Conservation (phyloP, 2,797 vertebrate genomes). For the Tolypeutes matacus region DNA sequence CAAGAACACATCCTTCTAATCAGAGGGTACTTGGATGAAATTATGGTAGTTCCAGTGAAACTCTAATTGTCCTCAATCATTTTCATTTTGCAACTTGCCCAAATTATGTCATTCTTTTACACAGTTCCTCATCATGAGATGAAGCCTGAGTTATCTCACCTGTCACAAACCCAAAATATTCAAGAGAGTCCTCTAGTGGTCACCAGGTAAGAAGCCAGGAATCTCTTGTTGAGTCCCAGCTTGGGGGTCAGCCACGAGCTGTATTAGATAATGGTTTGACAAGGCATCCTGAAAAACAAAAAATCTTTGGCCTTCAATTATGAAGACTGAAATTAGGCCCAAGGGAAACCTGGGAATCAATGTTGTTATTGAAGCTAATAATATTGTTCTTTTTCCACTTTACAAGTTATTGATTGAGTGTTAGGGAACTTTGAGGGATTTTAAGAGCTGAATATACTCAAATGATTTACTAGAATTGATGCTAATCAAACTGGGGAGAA, state of each 20-base stretch:
- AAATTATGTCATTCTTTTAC: slow-evolving; percentile 32
- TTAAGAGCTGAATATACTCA: neutral
- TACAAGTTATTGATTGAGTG: neutral
- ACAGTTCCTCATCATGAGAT: slow-evolving; percentile 63
- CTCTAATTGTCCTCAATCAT: neutral
- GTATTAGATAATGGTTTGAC: neutral
- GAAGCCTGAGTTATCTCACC: slow-evolving; percentile 63
- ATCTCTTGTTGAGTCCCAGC: neutral
- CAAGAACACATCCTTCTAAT: neutral
- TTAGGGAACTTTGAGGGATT: neutral
- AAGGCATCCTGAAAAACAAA: slow-evolving; percentile 12
- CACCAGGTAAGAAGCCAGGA: slow-evolving; percentile 84
- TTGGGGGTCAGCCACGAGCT: neutral
- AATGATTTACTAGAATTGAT: neutral
- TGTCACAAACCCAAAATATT: slow-evolving; percentile 43
- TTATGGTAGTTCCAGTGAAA: neutral
- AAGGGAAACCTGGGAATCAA: neutral
- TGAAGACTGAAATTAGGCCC: neutral
- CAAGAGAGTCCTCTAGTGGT: slow-evolving; percentile 58
- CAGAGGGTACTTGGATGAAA: neutral
- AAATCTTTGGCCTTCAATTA: neutral
- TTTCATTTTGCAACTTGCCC: neutral
- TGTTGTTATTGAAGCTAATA: neutral
- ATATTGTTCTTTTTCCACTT: neutral
- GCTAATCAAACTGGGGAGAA: neutral